phyloP scores from a whole-genome alignment of 2,797 vertebrate species.

The Xiphorhynchus erythropygius region DNA sequence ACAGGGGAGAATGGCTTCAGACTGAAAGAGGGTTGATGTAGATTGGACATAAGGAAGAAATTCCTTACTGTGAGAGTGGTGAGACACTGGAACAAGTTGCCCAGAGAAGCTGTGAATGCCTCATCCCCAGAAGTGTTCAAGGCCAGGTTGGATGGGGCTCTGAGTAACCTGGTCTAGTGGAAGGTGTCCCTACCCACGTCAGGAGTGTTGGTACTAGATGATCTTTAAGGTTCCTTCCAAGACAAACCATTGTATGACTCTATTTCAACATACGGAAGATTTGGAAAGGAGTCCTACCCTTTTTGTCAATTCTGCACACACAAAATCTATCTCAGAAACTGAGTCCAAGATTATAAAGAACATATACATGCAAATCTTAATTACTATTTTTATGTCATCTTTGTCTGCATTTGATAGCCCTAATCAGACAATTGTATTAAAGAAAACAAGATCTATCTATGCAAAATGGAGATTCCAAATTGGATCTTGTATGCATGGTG shows the following conservation, averaged over 20 bases:
- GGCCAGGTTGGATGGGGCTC: neutral
- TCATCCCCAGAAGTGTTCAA: neutral
- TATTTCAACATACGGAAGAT: neutral
- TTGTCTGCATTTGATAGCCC: neutral
- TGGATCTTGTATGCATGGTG: neutral
- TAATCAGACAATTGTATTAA: neutral
- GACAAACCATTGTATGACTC: neutral
- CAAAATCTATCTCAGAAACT: neutral
- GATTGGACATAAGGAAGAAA: neutral
- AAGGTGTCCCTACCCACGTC: neutral
- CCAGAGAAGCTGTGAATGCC: neutral
- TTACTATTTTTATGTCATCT: neutral
- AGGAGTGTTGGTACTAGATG: neutral
- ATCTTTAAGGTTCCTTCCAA: neutral
- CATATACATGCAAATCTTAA: neutral
- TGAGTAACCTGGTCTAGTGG: neutral
- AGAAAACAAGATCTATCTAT: neutral
- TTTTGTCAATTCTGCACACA: neutral
- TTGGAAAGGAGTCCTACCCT: neutral
- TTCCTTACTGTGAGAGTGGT: neutral
- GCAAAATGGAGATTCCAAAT: neutral
- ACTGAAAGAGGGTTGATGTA: neutral
- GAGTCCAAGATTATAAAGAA: neutral
- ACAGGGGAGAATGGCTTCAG: neutral
- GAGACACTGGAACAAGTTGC: neutral